Base-by-base conservation (phyloP, 2,888 invertebrate species). In the Synergus umbraculus region DNA sequence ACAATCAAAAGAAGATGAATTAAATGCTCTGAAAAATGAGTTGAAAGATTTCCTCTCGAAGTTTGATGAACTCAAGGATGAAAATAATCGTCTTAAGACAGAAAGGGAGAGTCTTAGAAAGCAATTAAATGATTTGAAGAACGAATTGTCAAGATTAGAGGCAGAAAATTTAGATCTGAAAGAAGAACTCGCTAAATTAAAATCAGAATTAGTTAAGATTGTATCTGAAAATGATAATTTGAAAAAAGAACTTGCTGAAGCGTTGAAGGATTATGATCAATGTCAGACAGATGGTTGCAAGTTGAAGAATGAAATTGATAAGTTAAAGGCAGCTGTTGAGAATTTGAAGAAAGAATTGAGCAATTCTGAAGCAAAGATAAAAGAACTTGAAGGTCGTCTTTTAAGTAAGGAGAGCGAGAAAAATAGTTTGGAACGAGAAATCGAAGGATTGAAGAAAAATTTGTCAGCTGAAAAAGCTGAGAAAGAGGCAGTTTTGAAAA, bases 41-140 rank as follows among this genome's bases (percentile, higher is more conserved):
- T 60, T 85, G 77, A 83, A 85, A 10, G 83, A 83, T 10, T 60
- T 79, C 8, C 85, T 85, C 18, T 63, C 64, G 43, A 85, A 86
- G 78, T 84, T 82, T 64, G 85, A 82, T n/a, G 65, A 54, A 43
- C 63, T 85, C 43, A 67, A 15, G 15, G 78, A 78, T 0, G 86
- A 86, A 22, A 77, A 82, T 18, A 77, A 83, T 13, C 79, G 78
- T 46, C 37, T 80, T 78, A 76, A 84, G 58, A 60, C 22, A 12
- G 43, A 82, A 84, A 12, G 46, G 76, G 78, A 79, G 7, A 78
- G 78, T 78, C 37, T 85, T 37, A 37, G 29, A 15, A 65, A 46
- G 15, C 37, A 82, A 2, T 49, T 80, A 7, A 78, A 76, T 13
- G 67, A 37, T 1, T 60, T 84, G 79, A 82, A 49, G 37, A 43